phyloP scores from a whole-genome alignment of 2,113 vertebrate genomes.

The Atrichornis clamosus region DNA sequence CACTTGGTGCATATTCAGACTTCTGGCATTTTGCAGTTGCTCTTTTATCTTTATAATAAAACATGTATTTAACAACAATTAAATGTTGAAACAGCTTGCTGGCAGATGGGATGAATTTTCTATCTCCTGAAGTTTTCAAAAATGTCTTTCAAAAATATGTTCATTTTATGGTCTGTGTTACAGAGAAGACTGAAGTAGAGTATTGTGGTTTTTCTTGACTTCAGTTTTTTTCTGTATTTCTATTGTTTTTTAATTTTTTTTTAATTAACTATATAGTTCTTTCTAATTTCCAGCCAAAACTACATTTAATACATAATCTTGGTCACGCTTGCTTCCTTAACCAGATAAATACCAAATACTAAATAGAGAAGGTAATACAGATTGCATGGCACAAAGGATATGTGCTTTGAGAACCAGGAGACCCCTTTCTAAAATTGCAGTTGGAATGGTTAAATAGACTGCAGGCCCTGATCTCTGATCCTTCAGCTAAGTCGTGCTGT shows the following conservation, averaged over 20 bases:
- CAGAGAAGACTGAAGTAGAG: neutral
- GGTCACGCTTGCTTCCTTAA: neutral
- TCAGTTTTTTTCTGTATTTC: neutral
- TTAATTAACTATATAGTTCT: neutral
- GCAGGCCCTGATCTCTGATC: neutral
- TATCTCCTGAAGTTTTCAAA: constrained; percentile 38
- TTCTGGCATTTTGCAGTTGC: constrained; percentile 18
- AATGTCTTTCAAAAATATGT: constrained; percentile 9
- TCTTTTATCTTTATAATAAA: constrained; percentile 48
- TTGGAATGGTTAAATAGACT: neutral
- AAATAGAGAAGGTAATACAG: neutral
- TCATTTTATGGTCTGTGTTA: neutral
- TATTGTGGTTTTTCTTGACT: neutral
- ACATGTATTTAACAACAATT: constrained; percentile 41
- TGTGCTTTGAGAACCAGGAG: neutral
- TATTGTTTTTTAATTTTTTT: neutral
- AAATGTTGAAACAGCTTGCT: constrained; percentile 41
- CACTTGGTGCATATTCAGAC: neutral
- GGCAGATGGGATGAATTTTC: constrained; percentile 23
- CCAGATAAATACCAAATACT: neutral
- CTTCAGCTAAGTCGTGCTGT: neutral
- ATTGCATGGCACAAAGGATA: neutral
- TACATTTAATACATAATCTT: neutral
- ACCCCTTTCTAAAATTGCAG: neutral
- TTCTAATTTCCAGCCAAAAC: neutral